These are phyloP conservation scores for Erynnis tages DNA, from an alignment of 2,888 invertebrate species.

Conservation along the genomic window DNA sequence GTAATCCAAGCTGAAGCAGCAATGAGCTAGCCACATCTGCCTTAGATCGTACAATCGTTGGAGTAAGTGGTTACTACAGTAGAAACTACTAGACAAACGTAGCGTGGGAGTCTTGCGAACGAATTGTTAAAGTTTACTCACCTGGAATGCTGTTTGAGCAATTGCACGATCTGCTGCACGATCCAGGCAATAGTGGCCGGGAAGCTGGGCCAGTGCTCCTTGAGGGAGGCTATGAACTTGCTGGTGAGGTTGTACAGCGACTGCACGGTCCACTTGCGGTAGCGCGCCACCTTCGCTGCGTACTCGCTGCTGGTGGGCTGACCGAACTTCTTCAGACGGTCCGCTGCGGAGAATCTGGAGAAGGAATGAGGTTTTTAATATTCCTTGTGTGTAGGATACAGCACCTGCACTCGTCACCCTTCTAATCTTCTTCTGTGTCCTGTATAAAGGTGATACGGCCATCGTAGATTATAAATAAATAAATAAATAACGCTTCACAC, in stretches of 20 bases:
- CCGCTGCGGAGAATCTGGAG: conserved; percentile 59
- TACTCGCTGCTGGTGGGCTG: conserved; percentile 88
- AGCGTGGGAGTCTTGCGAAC: too few relatives aligned
- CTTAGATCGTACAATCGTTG: too few relatives aligned
- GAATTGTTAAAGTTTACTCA: too few relatives aligned
- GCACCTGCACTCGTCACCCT: too few relatives aligned
- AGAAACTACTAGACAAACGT: too few relatives aligned
- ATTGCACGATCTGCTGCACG: conserved; percentile 89
- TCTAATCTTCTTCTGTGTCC: too few relatives aligned
- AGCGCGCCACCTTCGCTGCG: conserved; percentile 86
- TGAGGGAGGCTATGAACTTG: conserved; percentile 90
- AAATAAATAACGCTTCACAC: too few relatives aligned
- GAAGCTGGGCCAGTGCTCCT: conserved; percentile 93
- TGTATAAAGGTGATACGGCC: too few relatives aligned
- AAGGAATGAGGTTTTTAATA: background rate
- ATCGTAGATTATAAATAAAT: too few relatives aligned
- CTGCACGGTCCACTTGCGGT: conserved; percentile 89
- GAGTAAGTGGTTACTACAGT: too few relatives aligned
- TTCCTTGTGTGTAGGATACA: background rate
- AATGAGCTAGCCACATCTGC: too few relatives aligned
- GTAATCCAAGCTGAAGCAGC: too few relatives aligned
- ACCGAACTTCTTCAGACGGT: conserved; percentile 88
- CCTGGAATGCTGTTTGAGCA: conserved; percentile 72
- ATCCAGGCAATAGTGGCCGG: conserved; percentile 95
- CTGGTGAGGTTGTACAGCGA: conserved; percentile 90